Evolutionary conservation across 2,888 invertebrate genomes (phyloP), one percentile per base, ranked within the genome.

Genomic region (Drosophila macrothrix): DNA sequence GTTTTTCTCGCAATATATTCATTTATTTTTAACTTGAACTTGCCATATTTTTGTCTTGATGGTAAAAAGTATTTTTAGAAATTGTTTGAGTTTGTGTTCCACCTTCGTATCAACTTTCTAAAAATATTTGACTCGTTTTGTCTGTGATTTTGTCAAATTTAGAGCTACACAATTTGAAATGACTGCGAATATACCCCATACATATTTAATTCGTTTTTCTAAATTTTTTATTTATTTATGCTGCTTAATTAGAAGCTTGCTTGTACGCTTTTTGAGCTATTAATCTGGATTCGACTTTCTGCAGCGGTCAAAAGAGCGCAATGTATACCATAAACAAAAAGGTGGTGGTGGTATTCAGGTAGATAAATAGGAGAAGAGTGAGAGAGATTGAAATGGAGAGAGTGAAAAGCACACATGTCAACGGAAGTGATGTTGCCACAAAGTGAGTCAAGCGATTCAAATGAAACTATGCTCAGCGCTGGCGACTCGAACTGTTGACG

Each of bases 1-100:
- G 94, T 99, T 99, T 94, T 99, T 99, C 76, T 99, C 99, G 31
- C 99, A 35, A 4, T 41, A 41, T 12, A 12, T 6, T 43, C 12
- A 3, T 12, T 12, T 12, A 6, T n/a, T 12, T 0, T n/a, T 3
- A n/a, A 6, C n/a, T 6, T 10, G 3, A 12, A 43, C n/a, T 6
- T 43, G n/a, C 3, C 5, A n/a, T 41, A 5, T 12, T 22, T 22
- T 43, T 43, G 43, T 22, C 12, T 43, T n/a, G 12, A 43, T 22
- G 43, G 22, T 43, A 14, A 43, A 43, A 43, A n/a, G 10, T 22
- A 6, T 43, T 43, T 39, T 22, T 22, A 22, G 7, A 22, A 22
- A 22, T 6, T 43, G 22, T 6, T 22, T 3, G 22, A 22, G 14
- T 6, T 43, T 43, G 6, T 22, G 3, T 43, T 7, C 14, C 1